Evolutionary conservation across 2,797 vertebrate species (phyloP).

Genomic region (Crenichthys baileyi): DNA sequence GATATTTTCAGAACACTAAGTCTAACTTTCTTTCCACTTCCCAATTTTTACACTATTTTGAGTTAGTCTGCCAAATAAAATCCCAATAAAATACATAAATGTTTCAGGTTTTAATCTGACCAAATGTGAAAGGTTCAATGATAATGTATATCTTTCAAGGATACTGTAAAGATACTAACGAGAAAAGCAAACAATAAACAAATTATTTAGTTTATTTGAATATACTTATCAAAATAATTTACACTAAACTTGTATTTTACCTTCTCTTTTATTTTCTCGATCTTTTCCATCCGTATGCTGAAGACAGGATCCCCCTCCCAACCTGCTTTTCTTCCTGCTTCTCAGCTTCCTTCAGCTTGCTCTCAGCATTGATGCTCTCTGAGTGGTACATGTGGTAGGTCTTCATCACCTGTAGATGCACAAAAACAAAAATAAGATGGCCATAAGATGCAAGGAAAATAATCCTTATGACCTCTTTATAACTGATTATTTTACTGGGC

Average conservation of each 20-base stretch:
- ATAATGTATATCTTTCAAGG: neutral
- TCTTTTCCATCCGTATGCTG: slow-evolving; percentile 94
- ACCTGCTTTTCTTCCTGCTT: slow-evolving; percentile 98
- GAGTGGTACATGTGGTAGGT: slow-evolving; percentile 99
- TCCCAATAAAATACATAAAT: neutral
- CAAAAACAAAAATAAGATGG: neutral
- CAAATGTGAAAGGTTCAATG: neutral
- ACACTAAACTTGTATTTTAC: slow-evolving; percentile 48
- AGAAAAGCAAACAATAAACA: neutral
- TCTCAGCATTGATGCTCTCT: slow-evolving; percentile 96
- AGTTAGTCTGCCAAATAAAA: neutral
- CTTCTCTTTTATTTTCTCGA: slow-evolving; percentile 99
- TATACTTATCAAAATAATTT: neutral
- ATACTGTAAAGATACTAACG: neutral
- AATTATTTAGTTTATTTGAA: neutral
- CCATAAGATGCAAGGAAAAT: neutral
- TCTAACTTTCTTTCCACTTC: neutral
- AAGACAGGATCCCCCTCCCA: slow-evolving; percentile 91
- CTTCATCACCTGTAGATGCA: slow-evolving; percentile 93
- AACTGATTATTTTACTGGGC: too few species aligned
- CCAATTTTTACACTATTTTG: neutral
- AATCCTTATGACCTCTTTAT: neutral
- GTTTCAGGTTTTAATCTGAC: neutral
- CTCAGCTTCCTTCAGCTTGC: slow-evolving; percentile 98
- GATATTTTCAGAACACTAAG: neutral